Evolutionary conservation across 2,797 vertebrate genomes (phyloP).

Genomic region (Glyptemys insculpta): DNA sequence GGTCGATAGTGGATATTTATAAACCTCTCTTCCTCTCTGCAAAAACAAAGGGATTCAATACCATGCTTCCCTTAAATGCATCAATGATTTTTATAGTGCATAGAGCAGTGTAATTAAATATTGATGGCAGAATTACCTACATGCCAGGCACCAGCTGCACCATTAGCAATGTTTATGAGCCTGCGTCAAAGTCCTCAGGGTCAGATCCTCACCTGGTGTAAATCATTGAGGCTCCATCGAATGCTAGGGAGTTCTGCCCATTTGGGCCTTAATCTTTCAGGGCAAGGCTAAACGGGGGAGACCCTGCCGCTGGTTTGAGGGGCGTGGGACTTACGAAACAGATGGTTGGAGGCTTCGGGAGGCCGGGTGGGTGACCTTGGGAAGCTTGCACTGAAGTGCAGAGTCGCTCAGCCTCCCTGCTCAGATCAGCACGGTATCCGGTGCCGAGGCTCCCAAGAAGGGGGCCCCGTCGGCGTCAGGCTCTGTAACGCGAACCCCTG

Average conservation of each 20-base stretch:
- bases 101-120: not conserved
- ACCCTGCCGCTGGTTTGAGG: not conserved
- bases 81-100: not conserved
- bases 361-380: not conserved
- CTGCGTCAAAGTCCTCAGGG: not conserved
- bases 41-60: not conserved
- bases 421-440: too few relatives aligned
- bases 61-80: fast-evolving
- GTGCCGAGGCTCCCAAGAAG: not conserved
- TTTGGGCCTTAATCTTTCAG: not conserved
- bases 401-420: not conserved
- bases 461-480: too few relatives aligned
- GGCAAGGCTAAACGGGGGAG: not conserved
- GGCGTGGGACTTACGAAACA: not conserved
- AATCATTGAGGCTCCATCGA: not conserved
- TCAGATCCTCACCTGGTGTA: not conserved
- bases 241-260: not conserved
- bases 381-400: not conserved
- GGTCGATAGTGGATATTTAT: not conserved
- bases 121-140: not conserved
- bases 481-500: too few relatives aligned
- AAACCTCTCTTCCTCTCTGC: not conserved
- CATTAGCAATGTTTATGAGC: not conserved
- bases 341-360: not conserved
- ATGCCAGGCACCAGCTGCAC: not conserved